Conservation (phyloP, 2,888 invertebrate genomes). For the Branchipolynoe longqiensis region DNA sequence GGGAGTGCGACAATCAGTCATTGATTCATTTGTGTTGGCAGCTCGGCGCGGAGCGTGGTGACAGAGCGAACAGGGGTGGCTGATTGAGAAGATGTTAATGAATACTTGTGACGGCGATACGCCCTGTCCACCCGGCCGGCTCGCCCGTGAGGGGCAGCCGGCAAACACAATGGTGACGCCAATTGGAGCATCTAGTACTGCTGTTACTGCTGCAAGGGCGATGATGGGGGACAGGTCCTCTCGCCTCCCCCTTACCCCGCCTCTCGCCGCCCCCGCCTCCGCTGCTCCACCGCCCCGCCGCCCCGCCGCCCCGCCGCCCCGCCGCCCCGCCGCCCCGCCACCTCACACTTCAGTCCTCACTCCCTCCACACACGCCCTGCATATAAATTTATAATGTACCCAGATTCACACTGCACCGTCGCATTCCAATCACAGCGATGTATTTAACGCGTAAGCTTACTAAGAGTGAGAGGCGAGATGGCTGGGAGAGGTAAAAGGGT, state of each 20-base stretch:
- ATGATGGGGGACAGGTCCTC: neutral
- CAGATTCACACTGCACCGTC: too few species aligned
- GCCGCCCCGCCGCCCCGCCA: neutral
- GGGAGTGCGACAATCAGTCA: conserved; percentile 47
- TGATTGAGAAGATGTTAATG: conserved; percentile 56
- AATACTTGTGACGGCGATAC: conserved; percentile 33
- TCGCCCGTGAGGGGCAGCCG: neutral
- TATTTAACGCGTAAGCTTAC: too few species aligned
- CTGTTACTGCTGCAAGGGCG: neutral
- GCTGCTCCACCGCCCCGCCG: too few species aligned
- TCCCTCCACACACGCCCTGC: conserved; percentile 3
- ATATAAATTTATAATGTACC: neutral
- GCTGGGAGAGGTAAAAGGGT: too few species aligned
- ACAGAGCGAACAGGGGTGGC: conserved; percentile 18
- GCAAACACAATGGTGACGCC: conserved; percentile 26
- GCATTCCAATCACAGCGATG: too few species aligned
- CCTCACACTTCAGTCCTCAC: neutral
- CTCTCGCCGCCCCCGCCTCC: neutral
- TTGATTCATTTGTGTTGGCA: conserved; percentile 49
- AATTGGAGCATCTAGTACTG: too few species aligned
- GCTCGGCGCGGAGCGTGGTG: neutral
- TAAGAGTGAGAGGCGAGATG: too few species aligned
- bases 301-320: neutral
- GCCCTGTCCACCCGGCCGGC: conserved; percentile 3
- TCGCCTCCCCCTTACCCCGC: neutral